These are phyloP conservation scores for Cetonia aurata DNA, from an alignment of 2,888 invertebrate species.

Conservation along the genomic window DNA sequence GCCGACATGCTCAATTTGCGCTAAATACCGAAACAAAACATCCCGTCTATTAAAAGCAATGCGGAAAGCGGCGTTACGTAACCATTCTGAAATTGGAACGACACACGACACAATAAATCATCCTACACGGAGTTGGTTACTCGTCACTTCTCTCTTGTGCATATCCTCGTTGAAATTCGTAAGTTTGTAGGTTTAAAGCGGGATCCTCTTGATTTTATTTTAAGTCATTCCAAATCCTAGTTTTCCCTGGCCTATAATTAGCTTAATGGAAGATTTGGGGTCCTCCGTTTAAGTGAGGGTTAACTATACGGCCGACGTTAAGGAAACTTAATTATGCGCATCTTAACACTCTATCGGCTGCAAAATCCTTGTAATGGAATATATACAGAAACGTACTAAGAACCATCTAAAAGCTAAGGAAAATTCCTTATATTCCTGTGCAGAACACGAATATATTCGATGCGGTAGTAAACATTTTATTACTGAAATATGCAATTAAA, in stretches of 20 bases:
- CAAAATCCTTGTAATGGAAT: not conserved
- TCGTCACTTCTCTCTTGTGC: too few species aligned
- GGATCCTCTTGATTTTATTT: slow-evolving; percentile 18
- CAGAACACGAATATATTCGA: too few species aligned
- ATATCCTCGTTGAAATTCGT: not conserved
- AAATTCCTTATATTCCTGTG: not conserved
- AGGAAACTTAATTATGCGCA: slow-evolving; percentile 4
- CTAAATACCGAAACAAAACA: not conserved
- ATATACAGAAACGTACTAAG: not conserved
- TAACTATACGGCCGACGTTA: not conserved
- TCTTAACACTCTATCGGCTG: not conserved
- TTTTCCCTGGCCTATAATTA: slow-evolving; percentile 33
- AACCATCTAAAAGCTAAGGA: not conserved
- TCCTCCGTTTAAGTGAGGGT: not conserved
- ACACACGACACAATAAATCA: slow-evolving; percentile 3
- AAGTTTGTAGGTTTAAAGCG: not conserved
- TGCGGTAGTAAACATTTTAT: too few species aligned
- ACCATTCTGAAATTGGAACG: slow-evolving; percentile 1
- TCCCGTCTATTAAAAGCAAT: slow-evolving; percentile 6
- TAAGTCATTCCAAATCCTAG: slow-evolving; percentile 16
- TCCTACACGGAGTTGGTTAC: not conserved
- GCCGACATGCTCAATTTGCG: too few species aligned
- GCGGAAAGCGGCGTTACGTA: not conserved
- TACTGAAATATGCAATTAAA: too few species aligned
- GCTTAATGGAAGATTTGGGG: slow-evolving; percentile 37